phyloP scores from a whole-genome alignment of 2,888 invertebrate species.

The Cheilosia soror region DNA sequence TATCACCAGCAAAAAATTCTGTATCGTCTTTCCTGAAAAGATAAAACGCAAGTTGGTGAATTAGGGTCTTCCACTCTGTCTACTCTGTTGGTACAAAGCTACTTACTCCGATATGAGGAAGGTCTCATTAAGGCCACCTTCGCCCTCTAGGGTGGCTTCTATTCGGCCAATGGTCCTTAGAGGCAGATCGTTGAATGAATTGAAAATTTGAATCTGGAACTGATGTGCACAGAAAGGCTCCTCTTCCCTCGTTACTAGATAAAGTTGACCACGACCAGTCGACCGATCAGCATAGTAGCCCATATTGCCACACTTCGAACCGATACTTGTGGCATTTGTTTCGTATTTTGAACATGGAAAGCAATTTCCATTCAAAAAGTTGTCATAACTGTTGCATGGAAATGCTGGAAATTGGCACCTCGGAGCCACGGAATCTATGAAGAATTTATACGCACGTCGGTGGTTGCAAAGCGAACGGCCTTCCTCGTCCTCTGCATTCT shows the following conservation, averaged over 20 bases:
- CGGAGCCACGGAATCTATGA: slow-evolving; percentile 96
- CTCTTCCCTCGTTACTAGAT: slow-evolving; percentile 93
- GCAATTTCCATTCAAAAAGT: slow-evolving; percentile 91
- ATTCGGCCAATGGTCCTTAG: slow-evolving; percentile 88
- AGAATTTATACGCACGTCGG: slow-evolving; percentile 95
- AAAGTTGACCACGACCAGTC: slow-evolving; percentile 93
- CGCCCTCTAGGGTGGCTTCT: slow-evolving; percentile 91
- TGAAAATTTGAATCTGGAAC: slow-evolving; percentile 92
- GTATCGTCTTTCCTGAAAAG: slow-evolving; percentile 90
- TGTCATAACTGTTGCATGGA: slow-evolving; percentile 93
- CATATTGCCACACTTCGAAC: slow-evolving; percentile 92
- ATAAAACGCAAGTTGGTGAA: neutral
- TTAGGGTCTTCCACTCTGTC: neutral
- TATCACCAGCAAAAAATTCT: slow-evolving; percentile 88
- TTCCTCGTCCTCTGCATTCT: slow-evolving; percentile 92
- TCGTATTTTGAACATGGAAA: slow-evolving; percentile 87
- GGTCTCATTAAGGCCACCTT: slow-evolving; percentile 93
- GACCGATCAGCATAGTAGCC: slow-evolving; percentile 96
- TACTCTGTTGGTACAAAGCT: neutral
- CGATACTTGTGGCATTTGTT: slow-evolving; percentile 77
- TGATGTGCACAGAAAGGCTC: slow-evolving; percentile 98
- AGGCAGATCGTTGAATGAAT: slow-evolving; percentile 87
- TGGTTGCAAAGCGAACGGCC: slow-evolving; percentile 96
- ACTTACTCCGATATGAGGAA: slow-evolving; percentile 93
- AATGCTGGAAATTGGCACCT: slow-evolving; percentile 96